Base-by-base conservation (phyloP, 2,113 vertebrate genomes). In the Chelonoidis abingdonii region DNA sequence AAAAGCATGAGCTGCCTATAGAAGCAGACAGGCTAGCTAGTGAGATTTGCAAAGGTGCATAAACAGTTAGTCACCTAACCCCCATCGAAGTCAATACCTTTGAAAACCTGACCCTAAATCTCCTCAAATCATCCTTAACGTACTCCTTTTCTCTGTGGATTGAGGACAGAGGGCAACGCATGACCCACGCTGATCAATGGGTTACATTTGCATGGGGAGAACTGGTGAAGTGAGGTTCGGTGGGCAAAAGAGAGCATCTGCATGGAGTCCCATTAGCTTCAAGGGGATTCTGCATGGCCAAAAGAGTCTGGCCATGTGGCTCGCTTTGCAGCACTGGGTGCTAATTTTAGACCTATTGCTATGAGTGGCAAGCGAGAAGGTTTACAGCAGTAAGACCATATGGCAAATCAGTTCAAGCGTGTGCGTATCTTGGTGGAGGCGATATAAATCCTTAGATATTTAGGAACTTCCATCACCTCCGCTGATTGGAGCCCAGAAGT, bases 161-260 rank as follows among this genome's bases (percentile, higher is more conserved):
- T 92, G 94, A 93, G 93, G 94, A 95, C 95, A 96, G 94, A 95
- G 95, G 95, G 92, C 89, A 93, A 53, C 83, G 90, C 85, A 80
- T 4, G 14, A 80, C 69, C 83, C 0, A 0, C 44, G 86, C 53
- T 4, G 1, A 95, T 91, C 93, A 88, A 59, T 4, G 0, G 80
- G 84, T 88, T 65, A 84, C 76, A 87, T 93, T 86, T 38, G 31
- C 92, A 93, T 79, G 47, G 65, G 54, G 83, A 84, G 84, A 92
- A 69, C 38, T 86, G 89, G 0, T 80, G 90, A 93, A 96, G 95
- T 0, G 0, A 81, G 81, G 80, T 89, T 83, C 84, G 44, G 21
- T 89, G 49, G 87, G 52, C 25, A 10, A 57, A 81, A 69, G 35
- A 27, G 4, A 8, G 52, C 50, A 13, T 56, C 69, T 89, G 56